Base-by-base conservation (phyloP, 2,113 vertebrate genomes). In the Triplophysa rosa region DNA sequence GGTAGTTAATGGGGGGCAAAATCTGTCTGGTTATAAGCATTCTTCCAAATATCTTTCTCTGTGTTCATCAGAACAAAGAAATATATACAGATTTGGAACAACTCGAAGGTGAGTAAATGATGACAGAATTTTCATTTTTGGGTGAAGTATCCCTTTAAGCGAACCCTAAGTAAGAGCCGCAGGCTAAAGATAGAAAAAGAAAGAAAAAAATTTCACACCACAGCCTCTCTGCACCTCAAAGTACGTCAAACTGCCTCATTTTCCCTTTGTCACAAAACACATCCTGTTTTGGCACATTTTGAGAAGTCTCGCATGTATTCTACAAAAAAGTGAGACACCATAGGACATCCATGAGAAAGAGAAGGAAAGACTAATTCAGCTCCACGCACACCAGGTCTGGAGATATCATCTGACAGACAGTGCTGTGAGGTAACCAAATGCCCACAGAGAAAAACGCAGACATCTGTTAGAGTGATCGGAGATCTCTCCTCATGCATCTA, bases 231-330 rank as follows among this genome's bases (percentile, higher is more conserved):
- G 17, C 8, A 12, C 16, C 68, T 70, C 17, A 67, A 75, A 81
- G 62, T 40, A 42, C 67, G 47, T 52, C 65, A 77, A 67, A 82
- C 45, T 58, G 63, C 19, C 73, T 63, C n/a, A 29, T 64, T 62
- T 67, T 49, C 13, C 8, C n/a, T n/a, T 24, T 23, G 42, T 62
- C 3, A 10, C 67, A 37, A 37, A 80, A 81, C 83, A 83, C 81
- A 81, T 83, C 81, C 84, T 83, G 81, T 81, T 85, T 85, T 62
- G 76, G 56, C 66, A 69, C 9, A 23, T 42, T 21, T 45, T n/a
- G 19, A 14, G 59, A 37, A 37, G 19, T 23, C 47, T 62, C 29
- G 26, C 47, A 37, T 65, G 61, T 71, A 58, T 26, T 11, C 33
- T 62, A 33, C 52, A 56, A 71, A 71, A 33, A 4, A 79, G 58